Conservation (phyloP, 2,797 vertebrate genomes). For the Pseudochaenichthys georgianus region DNA sequence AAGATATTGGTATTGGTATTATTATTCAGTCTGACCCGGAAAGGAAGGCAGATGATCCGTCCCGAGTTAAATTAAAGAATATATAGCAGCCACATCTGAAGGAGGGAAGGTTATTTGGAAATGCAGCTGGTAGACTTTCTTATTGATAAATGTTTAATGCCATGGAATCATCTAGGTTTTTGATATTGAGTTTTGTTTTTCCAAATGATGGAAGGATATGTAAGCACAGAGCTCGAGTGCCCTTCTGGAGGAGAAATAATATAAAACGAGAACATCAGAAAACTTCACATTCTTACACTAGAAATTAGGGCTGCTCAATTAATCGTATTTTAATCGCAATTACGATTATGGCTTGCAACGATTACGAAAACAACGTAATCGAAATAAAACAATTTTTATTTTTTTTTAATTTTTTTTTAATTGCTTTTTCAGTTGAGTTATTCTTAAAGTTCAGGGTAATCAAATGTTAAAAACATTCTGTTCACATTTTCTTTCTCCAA, state of each 20-base stretch:
- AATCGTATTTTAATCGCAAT: too few relatives aligned
- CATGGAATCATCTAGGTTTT: constrained; percentile 26
- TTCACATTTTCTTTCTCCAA: too few relatives aligned
- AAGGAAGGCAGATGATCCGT: constrained; percentile 15
- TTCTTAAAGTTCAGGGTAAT: too few relatives aligned
- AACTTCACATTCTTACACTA: neutral
- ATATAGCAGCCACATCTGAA: constrained; percentile 6
- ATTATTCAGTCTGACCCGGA: constrained; percentile 17
- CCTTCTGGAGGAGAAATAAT: neutral
- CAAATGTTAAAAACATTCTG: too few relatives aligned
- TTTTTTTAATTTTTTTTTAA: too few relatives aligned
- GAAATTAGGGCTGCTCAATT: neutral
- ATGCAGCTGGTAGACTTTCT: neutral
- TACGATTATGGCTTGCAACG: too few relatives aligned
- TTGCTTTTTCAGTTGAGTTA: too few relatives aligned
- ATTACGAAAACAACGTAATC: too few relatives aligned
- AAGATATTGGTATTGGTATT: neutral
- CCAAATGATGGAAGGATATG: constrained; percentile 7
- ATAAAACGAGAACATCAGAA: neutral
- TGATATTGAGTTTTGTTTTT: constrained; percentile 14
- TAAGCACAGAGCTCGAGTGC: neutral
- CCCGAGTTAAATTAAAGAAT: constrained; percentile 32
- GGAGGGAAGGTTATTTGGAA: constrained; percentile 11
- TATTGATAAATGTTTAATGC: constrained; percentile 46
- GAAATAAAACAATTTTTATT: too few relatives aligned